These are phyloP conservation scores for Protobothrops mucrosquamatus DNA, from an alignment of 2,113 vertebrate genomes.

Conservation along the genomic window DNA sequence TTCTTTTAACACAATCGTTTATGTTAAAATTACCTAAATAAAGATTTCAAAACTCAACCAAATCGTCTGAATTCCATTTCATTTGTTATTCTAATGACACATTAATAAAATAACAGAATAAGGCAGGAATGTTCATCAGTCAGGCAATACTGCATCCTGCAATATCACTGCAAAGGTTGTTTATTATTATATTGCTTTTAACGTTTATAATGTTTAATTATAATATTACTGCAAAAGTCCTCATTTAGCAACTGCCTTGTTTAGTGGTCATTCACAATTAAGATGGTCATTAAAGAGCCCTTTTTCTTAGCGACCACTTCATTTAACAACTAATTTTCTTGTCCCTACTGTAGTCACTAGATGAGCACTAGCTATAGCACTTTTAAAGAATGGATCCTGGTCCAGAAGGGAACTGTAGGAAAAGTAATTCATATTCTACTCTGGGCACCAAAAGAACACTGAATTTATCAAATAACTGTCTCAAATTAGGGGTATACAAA, in stretches of 20 bases:
- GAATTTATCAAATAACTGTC: neutral
- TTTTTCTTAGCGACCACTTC: neutral
- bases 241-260: neutral
- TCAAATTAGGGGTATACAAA: neutral
- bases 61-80: neutral
- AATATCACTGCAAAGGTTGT: neutral
- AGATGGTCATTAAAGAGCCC: neutral
- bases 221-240: neutral
- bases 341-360: neutral
- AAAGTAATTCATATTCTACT: neutral
- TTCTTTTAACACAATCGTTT: neutral
- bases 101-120: neutral
- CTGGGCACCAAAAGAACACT: neutral
- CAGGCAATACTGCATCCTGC: neutral
- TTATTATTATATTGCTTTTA: neutral
- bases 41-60: neutral
- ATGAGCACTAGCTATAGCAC: neutral
- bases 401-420: neutral
- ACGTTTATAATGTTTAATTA: neutral
- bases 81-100: neutral
- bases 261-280: neutral
- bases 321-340: neutral
- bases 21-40: neutral
- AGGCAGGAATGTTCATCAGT: neutral
- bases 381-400: neutral